Percentiles rank a stretch among this genome's conserved stretches.
These are phyloP conservation scores for Ectemnius cavifrons DNA, from an alignment of 2,888 invertebrate species.

Conservation along the genomic window DNA sequence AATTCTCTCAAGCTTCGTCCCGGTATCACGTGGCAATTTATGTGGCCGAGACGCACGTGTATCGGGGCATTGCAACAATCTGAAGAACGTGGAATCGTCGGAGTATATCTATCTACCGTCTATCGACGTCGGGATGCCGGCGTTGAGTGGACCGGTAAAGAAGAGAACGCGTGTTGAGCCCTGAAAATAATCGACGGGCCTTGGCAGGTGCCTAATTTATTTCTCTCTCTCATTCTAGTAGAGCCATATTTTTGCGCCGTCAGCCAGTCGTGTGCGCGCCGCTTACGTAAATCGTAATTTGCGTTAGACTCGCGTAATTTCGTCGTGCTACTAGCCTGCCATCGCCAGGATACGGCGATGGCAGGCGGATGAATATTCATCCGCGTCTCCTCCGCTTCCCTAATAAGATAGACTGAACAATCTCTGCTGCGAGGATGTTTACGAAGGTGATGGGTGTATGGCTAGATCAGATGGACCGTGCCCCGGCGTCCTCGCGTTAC, in stretches of 20 bases:
- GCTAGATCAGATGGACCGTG: neutral
- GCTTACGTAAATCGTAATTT: constrained; percentile 53
- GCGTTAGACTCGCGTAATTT: constrained; percentile 38
- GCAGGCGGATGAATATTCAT: constrained; percentile 55
- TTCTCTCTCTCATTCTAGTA: neutral
- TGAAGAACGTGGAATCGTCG: too few relatives aligned
- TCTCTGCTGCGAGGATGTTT: constrained; percentile 23
- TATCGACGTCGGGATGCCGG: too few relatives aligned
- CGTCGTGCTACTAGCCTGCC: constrained; percentile 4
- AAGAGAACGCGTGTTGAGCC: too few relatives aligned
- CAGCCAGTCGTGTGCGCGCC: constrained; percentile 8
- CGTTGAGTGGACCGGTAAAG: too few relatives aligned
- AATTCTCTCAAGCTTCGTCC: too few relatives aligned
- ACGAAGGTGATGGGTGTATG: constrained; percentile 23
- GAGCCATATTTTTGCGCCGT: constrained; percentile 21
- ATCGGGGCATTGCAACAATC: too few relatives aligned
- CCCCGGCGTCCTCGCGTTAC: too few relatives aligned
- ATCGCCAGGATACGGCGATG: constrained; percentile 14
- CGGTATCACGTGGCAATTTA: too few relatives aligned
- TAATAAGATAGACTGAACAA: constrained; percentile 19
- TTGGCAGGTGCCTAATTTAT: neutral
- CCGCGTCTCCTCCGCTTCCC: constrained; percentile 1
- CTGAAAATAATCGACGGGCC: constrained; percentile 2
- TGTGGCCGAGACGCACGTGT: too few relatives aligned
- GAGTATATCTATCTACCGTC: too few relatives aligned